Evolutionary conservation across 1,140 invertebrate species (phyloP).

Genomic region (Eciton burchellii): DNA sequence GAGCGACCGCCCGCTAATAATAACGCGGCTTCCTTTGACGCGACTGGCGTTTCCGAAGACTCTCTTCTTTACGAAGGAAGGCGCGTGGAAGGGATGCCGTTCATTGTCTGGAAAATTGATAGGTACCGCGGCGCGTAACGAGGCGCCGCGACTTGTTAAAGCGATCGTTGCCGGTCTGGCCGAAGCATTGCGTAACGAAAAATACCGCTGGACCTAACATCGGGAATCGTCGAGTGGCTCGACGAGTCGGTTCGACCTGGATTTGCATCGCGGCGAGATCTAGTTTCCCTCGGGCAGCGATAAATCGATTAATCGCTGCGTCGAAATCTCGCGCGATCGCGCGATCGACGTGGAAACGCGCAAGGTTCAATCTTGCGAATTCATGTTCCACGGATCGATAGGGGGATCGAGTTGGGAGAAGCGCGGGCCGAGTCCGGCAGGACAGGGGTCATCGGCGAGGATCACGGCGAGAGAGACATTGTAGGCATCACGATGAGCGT

Average conservation of each 20-base stretch:
- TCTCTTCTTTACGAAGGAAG: slow-evolving; percentile 9
- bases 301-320: no score
- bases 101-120: slow-evolving; percentile 48
- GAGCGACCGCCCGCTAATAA: slow-evolving; percentile 11
- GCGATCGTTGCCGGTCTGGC: slow-evolving; percentile 50
- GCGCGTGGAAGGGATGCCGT: background rate
- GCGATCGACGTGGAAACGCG: background rate
- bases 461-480: slow-evolving; percentile 60
- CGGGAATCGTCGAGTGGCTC: background rate
- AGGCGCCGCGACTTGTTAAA: slow-evolving; percentile 63
- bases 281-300: background rate
- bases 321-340: no score
- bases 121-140: slow-evolving; percentile 54
- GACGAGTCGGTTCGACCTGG: slow-evolving; percentile 1
- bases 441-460: slow-evolving; percentile 58
- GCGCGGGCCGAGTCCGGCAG: background rate
- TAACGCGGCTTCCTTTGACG: background rate
- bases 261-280: background rate
- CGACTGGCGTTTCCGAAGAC: background rate
- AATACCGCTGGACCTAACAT: slow-evolving; percentile 17
- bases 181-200: slow-evolving; percentile 58
- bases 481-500: slow-evolving; percentile 68
- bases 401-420: background rate
- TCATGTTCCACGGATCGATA: slow-evolving; percentile 31
- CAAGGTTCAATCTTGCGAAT: background rate